A percentile compares a stretch with the other conserved stretches of the same genome.
phyloP scores from a whole-genome alignment of 1,140 invertebrate genomes.

The Drosophila parabipectinata region DNA sequence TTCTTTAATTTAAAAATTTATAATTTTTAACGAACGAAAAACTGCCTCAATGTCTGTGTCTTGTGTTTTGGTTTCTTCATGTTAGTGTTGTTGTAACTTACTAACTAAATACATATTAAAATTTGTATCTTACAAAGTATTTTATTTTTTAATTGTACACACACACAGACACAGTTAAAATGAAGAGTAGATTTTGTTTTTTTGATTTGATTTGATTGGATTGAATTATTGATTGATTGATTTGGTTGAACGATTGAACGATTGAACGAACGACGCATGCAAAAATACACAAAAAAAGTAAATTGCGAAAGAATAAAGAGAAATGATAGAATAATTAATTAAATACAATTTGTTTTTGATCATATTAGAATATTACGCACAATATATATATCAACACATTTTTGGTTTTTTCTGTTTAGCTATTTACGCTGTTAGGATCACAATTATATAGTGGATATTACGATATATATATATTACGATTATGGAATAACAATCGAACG shows the following conservation, averaged over 20 bases:
- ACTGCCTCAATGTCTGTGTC: neutral
- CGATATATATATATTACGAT: constrained; percentile 25
- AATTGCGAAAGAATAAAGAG: constrained; percentile 71
- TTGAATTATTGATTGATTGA: constrained; percentile 29
- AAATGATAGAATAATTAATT: constrained; percentile 56
- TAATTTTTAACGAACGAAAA: too few species aligned
- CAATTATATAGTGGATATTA: constrained; percentile 15
- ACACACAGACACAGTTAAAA: constrained; percentile 80
- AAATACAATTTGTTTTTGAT: constrained; percentile 34
- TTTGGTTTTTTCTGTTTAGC: constrained; percentile 12
- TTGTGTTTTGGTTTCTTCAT: constrained; percentile 20
- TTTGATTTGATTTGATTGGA: constrained; percentile 28
- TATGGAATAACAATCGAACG: constrained; percentile 26
- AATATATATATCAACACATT: constrained; percentile 23
- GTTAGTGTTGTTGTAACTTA: constrained; percentile 53
- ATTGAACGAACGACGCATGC: constrained; percentile 72
- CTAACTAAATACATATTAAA: constrained; percentile 59
- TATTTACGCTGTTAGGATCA: constrained; percentile 7
- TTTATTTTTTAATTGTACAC: constrained; percentile 45
- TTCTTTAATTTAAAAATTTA: too few species aligned
- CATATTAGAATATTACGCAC: constrained; percentile 44
- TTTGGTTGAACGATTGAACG: constrained; percentile 57
- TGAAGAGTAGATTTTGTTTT: constrained; percentile 60
- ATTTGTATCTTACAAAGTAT: constrained; percentile 79
- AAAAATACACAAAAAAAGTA: constrained; percentile 70